Evolutionary conservation across 2,888 invertebrate species (phyloP).

Genomic region (Nymphalis c-album): DNA sequence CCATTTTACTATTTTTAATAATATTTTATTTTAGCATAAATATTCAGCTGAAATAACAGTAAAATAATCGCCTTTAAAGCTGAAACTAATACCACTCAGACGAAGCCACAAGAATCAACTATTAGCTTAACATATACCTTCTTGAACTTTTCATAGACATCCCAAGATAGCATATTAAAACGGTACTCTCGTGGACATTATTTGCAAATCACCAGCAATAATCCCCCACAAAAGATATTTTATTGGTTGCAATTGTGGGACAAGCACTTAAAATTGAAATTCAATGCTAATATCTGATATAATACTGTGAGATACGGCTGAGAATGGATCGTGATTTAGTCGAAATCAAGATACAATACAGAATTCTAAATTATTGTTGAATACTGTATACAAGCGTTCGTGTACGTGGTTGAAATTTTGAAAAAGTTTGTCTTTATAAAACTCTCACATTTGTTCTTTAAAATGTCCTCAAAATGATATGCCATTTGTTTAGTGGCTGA

Average conservation of each 20-base stretch:
- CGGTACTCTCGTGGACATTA: slow-evolving; percentile 17
- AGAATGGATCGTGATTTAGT: slow-evolving; percentile 42
- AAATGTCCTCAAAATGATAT: slow-evolving; percentile 12
- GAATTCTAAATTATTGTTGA: slow-evolving; percentile 38
- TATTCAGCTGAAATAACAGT: too few relatives aligned
- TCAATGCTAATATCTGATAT: slow-evolving; percentile 49
- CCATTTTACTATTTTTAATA: too few relatives aligned
- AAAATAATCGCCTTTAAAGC: too few relatives aligned
- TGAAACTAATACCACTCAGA: background rate
- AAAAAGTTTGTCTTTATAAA: slow-evolving; percentile 5
- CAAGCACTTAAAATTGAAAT: slow-evolving; percentile 47
- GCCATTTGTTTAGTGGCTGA: too few relatives aligned
- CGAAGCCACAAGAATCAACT: background rate
- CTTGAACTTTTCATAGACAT: background rate
- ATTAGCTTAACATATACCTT: background rate
- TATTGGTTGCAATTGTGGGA: slow-evolving; percentile 42
- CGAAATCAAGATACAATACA: slow-evolving; percentile 39
- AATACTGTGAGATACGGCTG: slow-evolving; percentile 39
- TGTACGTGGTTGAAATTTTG: slow-evolving; percentile 35
- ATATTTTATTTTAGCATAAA: too few relatives aligned
- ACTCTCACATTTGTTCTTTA: slow-evolving; percentile 7
- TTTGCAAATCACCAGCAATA: slow-evolving; percentile 38
- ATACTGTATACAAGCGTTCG: slow-evolving; percentile 23
- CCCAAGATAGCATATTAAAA: slow-evolving; percentile 11
- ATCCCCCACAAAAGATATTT: slow-evolving; percentile 46